phyloP scores from a whole-genome alignment of 2,113 vertebrate genomes.

The Orientallactaga bullata region DNA sequence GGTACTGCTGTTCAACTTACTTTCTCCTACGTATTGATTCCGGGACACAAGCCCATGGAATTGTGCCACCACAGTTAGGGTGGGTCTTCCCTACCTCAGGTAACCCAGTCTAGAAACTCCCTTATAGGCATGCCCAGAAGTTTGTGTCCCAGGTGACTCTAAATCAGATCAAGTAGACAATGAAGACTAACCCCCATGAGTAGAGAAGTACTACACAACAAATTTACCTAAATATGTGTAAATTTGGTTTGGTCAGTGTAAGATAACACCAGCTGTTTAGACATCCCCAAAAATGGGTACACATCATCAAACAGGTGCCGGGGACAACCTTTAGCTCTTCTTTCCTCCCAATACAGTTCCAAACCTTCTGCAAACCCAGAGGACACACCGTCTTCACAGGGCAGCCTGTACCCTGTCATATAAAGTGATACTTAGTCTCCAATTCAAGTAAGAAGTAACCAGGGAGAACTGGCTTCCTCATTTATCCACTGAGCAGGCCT shows the following conservation, averaged over 20 bases:
- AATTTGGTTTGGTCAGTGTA: not conserved
- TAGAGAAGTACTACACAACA: not conserved
- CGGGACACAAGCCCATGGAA: not conserved
- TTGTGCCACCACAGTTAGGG: not conserved
- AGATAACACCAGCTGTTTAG: not conserved
- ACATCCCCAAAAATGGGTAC: not conserved
- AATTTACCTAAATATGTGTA: no score
- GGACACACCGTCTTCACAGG: not conserved
- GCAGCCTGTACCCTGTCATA: not conserved
- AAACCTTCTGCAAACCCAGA: not conserved
- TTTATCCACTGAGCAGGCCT: slow-evolving; percentile 17
- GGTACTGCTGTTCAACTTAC: not conserved
- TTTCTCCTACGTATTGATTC: not conserved
- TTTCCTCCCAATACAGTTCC: not conserved
- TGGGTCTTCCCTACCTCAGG: not conserved
- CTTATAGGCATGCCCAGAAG: not conserved
- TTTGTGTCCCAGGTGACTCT: not conserved
- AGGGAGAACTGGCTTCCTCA: slow-evolving; percentile 51
- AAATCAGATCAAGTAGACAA: not conserved
- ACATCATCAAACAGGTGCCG: no score
- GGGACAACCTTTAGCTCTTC: not conserved
- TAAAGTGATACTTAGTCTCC: not conserved
- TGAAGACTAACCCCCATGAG: not conserved
- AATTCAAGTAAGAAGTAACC: not conserved
- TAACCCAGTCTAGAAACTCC: not conserved